phyloP scores from a whole-genome alignment of 2,113 vertebrate species.

The Paramormyrops kingsleyae region DNA sequence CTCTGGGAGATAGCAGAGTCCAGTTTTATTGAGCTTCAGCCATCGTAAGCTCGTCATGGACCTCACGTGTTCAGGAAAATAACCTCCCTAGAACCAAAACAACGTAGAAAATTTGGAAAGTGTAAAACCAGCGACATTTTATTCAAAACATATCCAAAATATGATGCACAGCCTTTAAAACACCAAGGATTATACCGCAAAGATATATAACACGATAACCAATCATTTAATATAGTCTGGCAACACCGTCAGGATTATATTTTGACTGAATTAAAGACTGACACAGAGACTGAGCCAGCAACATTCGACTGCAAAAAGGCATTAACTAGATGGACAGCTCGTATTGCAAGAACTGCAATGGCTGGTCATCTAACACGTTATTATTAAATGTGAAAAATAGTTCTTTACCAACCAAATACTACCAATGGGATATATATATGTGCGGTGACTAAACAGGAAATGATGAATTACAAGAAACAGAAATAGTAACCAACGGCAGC shows the following conservation, averaged over 20 bases:
- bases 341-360: background rate
- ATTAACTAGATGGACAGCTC: background rate
- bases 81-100: conserved; percentile 69
- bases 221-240: background rate
- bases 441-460: background rate
- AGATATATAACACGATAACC: background rate
- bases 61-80: conserved; percentile 92
- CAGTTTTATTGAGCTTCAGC: conserved; percentile 92
- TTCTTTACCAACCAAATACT: background rate
- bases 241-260: background rate
- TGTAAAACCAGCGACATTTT: background rate
- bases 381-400: background rate
- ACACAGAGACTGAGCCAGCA: background rate
- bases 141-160: background rate
- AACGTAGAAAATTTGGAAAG: background rate
- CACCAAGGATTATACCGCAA: background rate
- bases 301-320: background rate
- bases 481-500: background rate
- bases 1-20: conserved; percentile 95
- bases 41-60: conserved; percentile 94
- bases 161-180: background rate
- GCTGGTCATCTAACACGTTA: background rate
- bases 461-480: background rate
- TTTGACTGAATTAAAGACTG: background rate
- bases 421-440: background rate